A percentile compares a stretch with the other conserved stretches of the same genome.
phyloP scores from a whole-genome alignment of 2,888 invertebrate genomes.

The Ceriagrion tenellum region DNA sequence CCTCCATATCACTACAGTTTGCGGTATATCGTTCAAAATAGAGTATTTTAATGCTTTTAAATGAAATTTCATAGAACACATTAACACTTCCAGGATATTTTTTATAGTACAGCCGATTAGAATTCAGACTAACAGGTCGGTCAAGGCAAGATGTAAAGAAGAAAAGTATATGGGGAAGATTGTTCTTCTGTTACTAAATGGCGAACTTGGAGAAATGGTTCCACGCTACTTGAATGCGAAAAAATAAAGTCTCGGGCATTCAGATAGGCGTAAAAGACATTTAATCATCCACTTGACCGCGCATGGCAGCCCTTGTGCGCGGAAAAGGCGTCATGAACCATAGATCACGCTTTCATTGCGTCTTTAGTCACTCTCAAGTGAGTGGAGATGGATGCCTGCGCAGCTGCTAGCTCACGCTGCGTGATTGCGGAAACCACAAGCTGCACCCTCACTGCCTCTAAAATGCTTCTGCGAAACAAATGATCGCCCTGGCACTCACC shows the following conservation, averaged over 20 bases:
- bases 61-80: too few relatives aligned
- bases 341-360: neutral
- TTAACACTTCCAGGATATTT: too few relatives aligned
- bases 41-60: too few relatives aligned
- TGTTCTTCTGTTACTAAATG: neutral
- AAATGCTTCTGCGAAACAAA: neutral
- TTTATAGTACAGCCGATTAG: too few relatives aligned
- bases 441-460: neutral
- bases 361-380: neutral
- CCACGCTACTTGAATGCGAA: neutral
- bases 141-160: too few relatives aligned
- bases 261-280: neutral
- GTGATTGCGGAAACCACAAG: neutral
- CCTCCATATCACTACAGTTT: too few relatives aligned
- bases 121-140: too few relatives aligned
- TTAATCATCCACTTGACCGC: conserved; percentile 4
- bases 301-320: neutral
- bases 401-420: too few relatives aligned
- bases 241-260: neutral
- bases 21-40: too few relatives aligned
- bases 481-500: neutral
- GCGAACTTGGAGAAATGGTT: neutral
- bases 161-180: too few relatives aligned
- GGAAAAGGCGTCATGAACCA: neutral
- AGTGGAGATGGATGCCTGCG: neutral